Base-by-base conservation (phyloP, 2,113 vertebrate genomes). In the Oncorhynchus clarkii region DNA sequence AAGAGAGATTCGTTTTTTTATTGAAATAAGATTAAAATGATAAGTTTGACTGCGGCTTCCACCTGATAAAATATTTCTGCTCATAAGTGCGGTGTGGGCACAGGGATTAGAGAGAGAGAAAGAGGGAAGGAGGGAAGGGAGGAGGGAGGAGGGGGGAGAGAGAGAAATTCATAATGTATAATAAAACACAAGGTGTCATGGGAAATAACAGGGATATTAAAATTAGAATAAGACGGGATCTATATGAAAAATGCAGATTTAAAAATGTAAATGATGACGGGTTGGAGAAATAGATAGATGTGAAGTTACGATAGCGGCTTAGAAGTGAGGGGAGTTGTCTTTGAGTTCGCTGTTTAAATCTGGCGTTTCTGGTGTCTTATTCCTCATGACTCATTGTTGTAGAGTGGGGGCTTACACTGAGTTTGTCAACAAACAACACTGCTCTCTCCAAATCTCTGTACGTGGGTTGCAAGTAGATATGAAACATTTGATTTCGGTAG, bases 11-110 rank as follows among this genome's bases (percentile, higher is more conserved):
- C 94, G 93, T 96, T 96, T 96, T 95, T 96, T 96, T 95, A 95
- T 95, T 97, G 95, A 98, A 97, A 96, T 95, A 95, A 94, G 93
- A 96, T 94, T 93, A 94, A 95, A 97, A 95, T 95, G 88, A 95
- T 95, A 95, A 92, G 92, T 94, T 96, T 96, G 95, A 94, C 91
- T 92, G 92, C 88, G 88, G 93, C 94, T 95, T 95, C 92, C 86
- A 87, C 94, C 93, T 95, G 93, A 96, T 96, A 98, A 97, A 97
- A 97, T 97, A 97, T 96, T 97, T 92, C 93, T 94, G 94, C 94
- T 96, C 96, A 97, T 96, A 97, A 97, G 94, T 92, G 87, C 75
- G 78, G 85, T 94, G 94, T 94, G 90, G 94, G 94, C 90, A 86
- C 85, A 92, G 92, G 95, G 95, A 96, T 95, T 96, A 95, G 87